Evolutionary conservation across 2,113 vertebrate genomes (phyloP), one percentile per base, ranked within the genome.

Genomic region (Silurus meridionalis): DNA sequence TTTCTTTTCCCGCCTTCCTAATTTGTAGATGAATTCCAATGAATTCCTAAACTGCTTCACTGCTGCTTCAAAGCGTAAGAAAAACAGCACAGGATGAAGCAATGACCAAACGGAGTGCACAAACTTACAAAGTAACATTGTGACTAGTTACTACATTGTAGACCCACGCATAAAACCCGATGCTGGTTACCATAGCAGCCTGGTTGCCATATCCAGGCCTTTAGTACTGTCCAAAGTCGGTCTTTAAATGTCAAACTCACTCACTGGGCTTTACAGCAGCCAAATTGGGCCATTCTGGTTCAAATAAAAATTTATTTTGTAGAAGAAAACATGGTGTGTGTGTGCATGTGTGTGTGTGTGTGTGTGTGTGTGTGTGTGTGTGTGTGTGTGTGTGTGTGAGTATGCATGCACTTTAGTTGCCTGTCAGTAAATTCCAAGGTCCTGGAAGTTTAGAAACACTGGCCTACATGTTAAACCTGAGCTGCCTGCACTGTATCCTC

Each of bases 141-240:
- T 80, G 83, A 55, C 85, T 60, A 72, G 89, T 77, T 66, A 79
- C 85, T 72, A 84, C 50, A 13, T n/a, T 52, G 19, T 53, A 4
- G 48, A 77, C 50, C 72, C 2, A 88, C 84, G 60, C 88, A 87
- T 88, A 85, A 69, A 86, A 83, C 87, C 75, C 58, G 52, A 6
- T 61, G 60, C 55, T 28, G 55, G 87, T 90, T 91, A 77, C 88
- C 83, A 91, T 91, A 89, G 82, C 88, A 91, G 85, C 80, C 52
- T 17, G 75, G 66, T 78, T 69, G 80, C 58, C 66, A n/a, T 46
- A n/a, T 71, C 64, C 77, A 57, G 53, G 53, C n/a, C 72, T 66
- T 84, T 67, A 23, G 5, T 60, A 71, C 67, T 80, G 46, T 15
- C 6, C 11, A 85, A 11, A 23, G 50, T 13, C 83, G 64, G 60